Evolutionary conservation across 2,113 vertebrate genomes (phyloP), one percentile per base, ranked within the genome.

Genomic region (Platanista minor): DNA sequence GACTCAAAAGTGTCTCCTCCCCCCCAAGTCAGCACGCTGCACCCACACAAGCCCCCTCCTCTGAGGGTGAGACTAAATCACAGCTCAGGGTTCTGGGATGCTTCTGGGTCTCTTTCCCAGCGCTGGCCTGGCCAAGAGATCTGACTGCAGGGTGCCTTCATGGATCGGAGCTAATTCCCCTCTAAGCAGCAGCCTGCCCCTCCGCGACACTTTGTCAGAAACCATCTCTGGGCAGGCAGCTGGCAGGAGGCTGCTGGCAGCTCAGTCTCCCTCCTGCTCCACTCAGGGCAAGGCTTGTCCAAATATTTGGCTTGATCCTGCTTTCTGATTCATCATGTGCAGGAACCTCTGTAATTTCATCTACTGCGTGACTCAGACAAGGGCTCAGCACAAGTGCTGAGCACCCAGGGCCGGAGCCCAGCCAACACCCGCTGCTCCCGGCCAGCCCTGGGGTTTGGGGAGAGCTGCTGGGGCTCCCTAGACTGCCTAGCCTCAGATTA

Each of bases 401-500:
- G 90, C 77, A 59, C 72, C 29, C 0, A 9, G 36, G 67, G 71
- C 89, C 0, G 9, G 31, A 90, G 74, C 46, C 52, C 52, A 23
- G 80, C 90, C 94, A 82, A 87, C 15, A 23, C 84, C 78, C 20
- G 21, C 95, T 57, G 81, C 66, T 61, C 61, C 75, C 1, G 0
- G 96, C 97, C 96, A 88, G 98, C 97, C 96, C 96, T 97, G 96
- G 98, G 98, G 96, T 99, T 98, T 97, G 61, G 97, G 98, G 99
- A 99, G 99, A 98, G 96, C 98, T 98, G 98, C 41, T 3, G 27
- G 86, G 97, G 75, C 96, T 98, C 98, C 98, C 98, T 98, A 97
- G 97, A 95, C 94, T 69, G 97, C 94, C 98, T 92, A 94, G 97
- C 98, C 97, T 94, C 92, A 98, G 99, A 99, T 99, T 99, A 98